These are phyloP conservation scores for Aricia agestis DNA, from an alignment of 1,140 invertebrate species.

Conservation along the genomic window DNA sequence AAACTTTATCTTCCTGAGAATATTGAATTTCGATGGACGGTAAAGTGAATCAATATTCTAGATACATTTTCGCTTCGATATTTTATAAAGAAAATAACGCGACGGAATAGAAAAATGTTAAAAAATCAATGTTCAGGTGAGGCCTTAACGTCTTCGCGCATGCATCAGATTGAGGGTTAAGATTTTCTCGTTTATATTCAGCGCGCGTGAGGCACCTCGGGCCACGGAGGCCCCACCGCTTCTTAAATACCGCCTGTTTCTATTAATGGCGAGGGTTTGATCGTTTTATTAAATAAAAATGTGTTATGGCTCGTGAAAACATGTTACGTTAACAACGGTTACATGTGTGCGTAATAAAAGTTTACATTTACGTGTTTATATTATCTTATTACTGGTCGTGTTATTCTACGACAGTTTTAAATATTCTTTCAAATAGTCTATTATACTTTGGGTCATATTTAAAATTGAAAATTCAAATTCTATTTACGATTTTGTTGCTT, in stretches of 20 bases:
- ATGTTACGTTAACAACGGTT: background rate
- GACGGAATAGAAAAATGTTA: conserved; percentile 39
- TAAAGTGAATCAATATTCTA: background rate
- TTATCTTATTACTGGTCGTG: background rate
- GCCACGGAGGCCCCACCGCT: conserved; percentile 38
- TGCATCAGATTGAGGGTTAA: conserved; percentile 64
- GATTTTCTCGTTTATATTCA: conserved; percentile 64
- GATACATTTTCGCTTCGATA: background rate
- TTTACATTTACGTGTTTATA: background rate
- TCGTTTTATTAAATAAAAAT: conserved; percentile 31
- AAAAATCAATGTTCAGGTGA: conserved; percentile 59
- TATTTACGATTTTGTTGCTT: too few species aligned
- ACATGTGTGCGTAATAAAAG: background rate
- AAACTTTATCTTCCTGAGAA: too few species aligned
- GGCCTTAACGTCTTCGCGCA: conserved; percentile 44
- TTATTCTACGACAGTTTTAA: background rate
- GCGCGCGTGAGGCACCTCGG: conserved; percentile 33
- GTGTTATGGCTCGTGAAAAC: conserved; percentile 2
- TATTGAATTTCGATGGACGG: too few species aligned
- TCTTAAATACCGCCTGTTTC: conserved; percentile 56
- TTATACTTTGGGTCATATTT: too few species aligned
- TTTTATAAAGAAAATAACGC: background rate
- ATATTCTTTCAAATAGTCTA: too few species aligned
- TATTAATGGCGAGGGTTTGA: conserved; percentile 48
- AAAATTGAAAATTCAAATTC: too few species aligned